Percentiles rank a stretch among this genome's conserved stretches.
phyloP scores from a whole-genome alignment of 2,888 invertebrate genomes.

The Pseudoips prasinana region DNA sequence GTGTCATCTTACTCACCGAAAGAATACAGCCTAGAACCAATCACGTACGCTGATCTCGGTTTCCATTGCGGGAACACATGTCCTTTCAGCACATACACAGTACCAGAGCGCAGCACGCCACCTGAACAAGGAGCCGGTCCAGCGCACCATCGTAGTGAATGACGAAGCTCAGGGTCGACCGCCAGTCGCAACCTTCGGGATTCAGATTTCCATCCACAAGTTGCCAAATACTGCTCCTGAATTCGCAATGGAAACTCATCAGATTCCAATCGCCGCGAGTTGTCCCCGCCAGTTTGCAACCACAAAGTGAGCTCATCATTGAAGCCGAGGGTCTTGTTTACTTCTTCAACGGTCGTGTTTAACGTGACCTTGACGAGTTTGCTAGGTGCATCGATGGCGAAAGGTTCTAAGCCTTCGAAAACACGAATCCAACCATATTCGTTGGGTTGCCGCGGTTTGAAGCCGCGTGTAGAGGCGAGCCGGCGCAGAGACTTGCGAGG shows the following conservation, averaged over 20 bases:
- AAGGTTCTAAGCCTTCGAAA: constrained; percentile 80
- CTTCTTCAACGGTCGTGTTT: constrained; percentile 80
- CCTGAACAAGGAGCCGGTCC: constrained; percentile 79
- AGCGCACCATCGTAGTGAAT: constrained; percentile 83
- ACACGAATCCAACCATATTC: constrained; percentile 84
- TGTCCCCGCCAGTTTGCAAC: constrained; percentile 81
- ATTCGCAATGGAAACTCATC: constrained; percentile 82
- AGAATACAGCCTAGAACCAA: constrained; percentile 83
- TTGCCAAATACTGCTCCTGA: constrained; percentile 83
- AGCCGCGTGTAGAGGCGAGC: constrained; percentile 76
- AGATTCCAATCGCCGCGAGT: constrained; percentile 76
- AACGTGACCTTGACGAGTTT: constrained; percentile 81
- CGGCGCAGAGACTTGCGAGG: constrained; percentile 74
- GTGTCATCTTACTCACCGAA: constrained; percentile 59
- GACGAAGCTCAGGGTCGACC: constrained; percentile 84
- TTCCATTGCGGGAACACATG: constrained; percentile 87
- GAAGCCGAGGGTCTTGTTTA: constrained; percentile 74
- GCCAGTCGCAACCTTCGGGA: constrained; percentile 83
- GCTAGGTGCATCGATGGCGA: constrained; percentile 74
- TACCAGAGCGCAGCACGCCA: constrained; percentile 70
- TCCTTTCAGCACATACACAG: constrained; percentile 83
- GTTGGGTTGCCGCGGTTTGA: constrained; percentile 54
- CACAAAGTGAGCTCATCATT: constrained; percentile 73
- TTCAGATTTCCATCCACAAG: constrained; percentile 82
- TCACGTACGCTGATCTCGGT: constrained; percentile 80